Conservation (phyloP, 2,113 vertebrate genomes). For the Australoheros scitulus region DNA sequence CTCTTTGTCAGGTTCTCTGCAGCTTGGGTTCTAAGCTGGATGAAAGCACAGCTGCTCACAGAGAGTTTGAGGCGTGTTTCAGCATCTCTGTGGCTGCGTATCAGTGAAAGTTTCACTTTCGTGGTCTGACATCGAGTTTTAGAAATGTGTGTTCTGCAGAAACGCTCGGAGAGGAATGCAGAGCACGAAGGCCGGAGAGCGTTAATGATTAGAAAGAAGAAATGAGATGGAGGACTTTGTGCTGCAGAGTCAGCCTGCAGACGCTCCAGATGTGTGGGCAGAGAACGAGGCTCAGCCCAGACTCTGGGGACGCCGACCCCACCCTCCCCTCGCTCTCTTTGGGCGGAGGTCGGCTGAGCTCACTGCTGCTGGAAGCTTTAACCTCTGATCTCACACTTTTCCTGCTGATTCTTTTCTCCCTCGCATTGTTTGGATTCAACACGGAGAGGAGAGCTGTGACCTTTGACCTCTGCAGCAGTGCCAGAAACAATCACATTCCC, state of each 20-base stretch:
- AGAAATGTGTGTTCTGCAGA: no score
- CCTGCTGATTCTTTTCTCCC: background rate
- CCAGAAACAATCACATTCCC: background rate
- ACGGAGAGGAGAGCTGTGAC: background rate
- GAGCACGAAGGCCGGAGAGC: no score
- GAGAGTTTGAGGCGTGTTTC: background rate
- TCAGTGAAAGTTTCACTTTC: background rate
- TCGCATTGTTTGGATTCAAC: background rate
- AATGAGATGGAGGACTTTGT: no score
- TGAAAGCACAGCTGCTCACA: background rate
- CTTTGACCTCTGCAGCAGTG: conserved; percentile 11
- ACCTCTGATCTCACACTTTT: conserved; percentile 31
- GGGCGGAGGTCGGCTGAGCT: conserved; percentile 55
- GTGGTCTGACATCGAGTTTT: background rate
- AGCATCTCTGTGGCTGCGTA: background rate
- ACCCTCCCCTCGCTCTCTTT: conserved; percentile 16
- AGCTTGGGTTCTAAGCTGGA: background rate
- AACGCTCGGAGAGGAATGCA: background rate
- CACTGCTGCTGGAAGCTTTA: conserved; percentile 41
- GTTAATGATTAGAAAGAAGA: no score
- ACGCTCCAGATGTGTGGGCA: conserved; percentile 48
- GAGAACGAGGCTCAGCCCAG: conserved; percentile 49
- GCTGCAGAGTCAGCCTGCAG: background rate
- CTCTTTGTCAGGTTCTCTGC: no score
- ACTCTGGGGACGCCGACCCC: conserved; percentile 52